Base-by-base conservation (phyloP, 2,113 vertebrate species). In the Sus scrofa region DNA sequence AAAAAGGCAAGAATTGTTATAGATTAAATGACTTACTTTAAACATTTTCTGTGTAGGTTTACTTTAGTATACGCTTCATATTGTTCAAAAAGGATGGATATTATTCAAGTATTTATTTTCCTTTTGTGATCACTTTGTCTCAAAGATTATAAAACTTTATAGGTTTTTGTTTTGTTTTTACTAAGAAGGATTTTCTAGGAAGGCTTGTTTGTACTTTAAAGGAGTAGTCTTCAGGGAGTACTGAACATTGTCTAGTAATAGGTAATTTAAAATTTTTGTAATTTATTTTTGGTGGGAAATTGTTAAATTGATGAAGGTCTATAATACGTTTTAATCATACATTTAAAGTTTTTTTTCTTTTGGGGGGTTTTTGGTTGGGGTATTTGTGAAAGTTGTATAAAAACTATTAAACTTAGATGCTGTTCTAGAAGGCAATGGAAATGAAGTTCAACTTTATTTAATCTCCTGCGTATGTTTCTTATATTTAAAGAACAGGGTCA, bases 51-150 rank as follows among this genome's bases (percentile, higher is more conserved):
- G 26, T 4, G 4, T 58, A 63, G 54, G 50, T 74, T 77, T 44
- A 22, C 39, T 93, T 86, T 74, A 88, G 7, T 7, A 67, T 71
- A 73, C 94, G 15, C 70, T 85, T 37, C 32, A 58, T 82, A 54
- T n/a, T 91, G 32, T 26, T 82, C 26, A 87, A 54, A 70, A 94
- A 81, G 39, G 37, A 44, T 86, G 0, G 8, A 3, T 67, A 58
- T 56, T 86, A 65, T 73, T 54, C 44, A 91, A 82, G 62, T 75
- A 67, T 11, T 67, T 92, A 60, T 70, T 82, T 88, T 82, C 32
- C 22, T 86, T 82, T 82, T 91, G 56, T 32, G 54, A 44, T 74
- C 58, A 24, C 58, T 88, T 94, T 68, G 44, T 91, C 83, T 91
- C 56, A 78, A 70, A 85, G 34, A 52, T n/a, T 52, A 24, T 65